Percentiles rank a stretch among this genome's conserved stretches.
Evolutionary conservation across 2,113 vertebrate genomes (phyloP).

Genomic region (Atrichornis clamosus): DNA sequence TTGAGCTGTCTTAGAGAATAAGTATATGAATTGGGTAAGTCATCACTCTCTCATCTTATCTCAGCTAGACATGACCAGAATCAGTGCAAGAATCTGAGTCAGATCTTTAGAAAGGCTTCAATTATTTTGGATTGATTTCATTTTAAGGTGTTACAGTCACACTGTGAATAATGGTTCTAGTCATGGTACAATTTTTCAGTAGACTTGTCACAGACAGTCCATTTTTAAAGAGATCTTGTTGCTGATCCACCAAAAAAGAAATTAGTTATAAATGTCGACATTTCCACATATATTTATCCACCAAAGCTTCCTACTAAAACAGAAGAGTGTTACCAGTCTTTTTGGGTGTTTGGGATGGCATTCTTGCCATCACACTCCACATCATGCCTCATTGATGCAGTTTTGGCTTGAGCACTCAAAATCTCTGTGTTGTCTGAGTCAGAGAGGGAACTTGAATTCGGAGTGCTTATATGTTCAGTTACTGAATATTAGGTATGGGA

Average conservation of each 20-base stretch:
- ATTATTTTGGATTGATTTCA: slow-evolving; percentile 33
- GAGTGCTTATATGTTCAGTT: neutral
- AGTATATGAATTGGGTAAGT: neutral
- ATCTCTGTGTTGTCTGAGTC: neutral
- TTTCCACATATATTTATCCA: neutral
- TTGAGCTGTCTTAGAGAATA: neutral
- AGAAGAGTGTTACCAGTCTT: neutral
- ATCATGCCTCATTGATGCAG: neutral
- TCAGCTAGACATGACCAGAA: neutral
- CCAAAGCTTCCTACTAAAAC: neutral
- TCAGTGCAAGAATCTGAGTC: neutral
- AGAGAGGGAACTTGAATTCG: neutral
- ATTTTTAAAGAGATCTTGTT: neutral
- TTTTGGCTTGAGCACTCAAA: neutral
- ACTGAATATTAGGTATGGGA: neutral
- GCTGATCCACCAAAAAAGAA: neutral
- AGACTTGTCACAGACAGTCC: neutral
- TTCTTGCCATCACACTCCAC: neutral
- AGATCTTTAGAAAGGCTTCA: slow-evolving; percentile 31
- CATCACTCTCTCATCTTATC: neutral
- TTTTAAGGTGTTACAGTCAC: neutral
- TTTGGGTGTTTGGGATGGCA: neutral
- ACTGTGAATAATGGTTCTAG: slow-evolving; percentile 9
- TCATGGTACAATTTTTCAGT: neutral
- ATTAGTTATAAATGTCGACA: neutral